Conservation (phyloP, 2,113 vertebrate genomes). For the Siphamia tubifer region DNA sequence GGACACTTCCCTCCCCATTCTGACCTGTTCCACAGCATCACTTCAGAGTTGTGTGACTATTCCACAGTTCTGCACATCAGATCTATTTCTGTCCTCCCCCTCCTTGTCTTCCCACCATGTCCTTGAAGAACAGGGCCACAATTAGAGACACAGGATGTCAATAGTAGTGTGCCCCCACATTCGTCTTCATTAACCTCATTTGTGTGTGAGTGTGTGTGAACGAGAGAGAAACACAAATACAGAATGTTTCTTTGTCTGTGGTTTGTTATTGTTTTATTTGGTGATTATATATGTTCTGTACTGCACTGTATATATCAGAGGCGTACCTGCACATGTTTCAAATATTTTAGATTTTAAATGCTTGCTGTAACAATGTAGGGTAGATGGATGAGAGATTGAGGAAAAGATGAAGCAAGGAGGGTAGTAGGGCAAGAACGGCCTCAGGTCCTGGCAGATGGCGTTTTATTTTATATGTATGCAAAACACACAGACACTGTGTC, state of each 20-base stretch:
- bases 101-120: slow-evolving; percentile 48
- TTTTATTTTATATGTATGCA: slow-evolving; percentile 74
- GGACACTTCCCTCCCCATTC: slow-evolving; percentile 22
- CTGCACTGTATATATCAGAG: background rate
- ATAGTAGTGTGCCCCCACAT: slow-evolving; percentile 68
- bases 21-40: background rate
- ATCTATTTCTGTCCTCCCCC: slow-evolving; percentile 61
- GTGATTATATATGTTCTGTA: background rate
- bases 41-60: background rate
- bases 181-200: slow-evolving; percentile 78
- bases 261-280: slow-evolving; percentile 7
- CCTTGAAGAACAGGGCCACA: slow-evolving; percentile 73
- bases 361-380: slow-evolving; percentile 27
- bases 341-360: slow-evolving; percentile 19
- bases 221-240: slow-evolving; percentile 11
- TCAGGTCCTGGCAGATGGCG: slow-evolving; percentile 79
- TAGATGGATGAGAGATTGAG: slow-evolving; percentile 19
- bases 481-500: slow-evolving; percentile 57
- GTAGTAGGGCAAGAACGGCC: slow-evolving; percentile 81
- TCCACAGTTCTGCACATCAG: slow-evolving; percentile 32
- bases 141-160: slow-evolving; percentile 70
- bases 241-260: slow-evolving; percentile 16
- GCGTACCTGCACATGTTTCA: background rate
- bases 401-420: slow-evolving; percentile 65
- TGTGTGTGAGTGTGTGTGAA: slow-evolving; percentile 20